Evolutionary conservation across 2,797 vertebrate species (phyloP).

Genomic region (Gallinago solitaria): DNA sequence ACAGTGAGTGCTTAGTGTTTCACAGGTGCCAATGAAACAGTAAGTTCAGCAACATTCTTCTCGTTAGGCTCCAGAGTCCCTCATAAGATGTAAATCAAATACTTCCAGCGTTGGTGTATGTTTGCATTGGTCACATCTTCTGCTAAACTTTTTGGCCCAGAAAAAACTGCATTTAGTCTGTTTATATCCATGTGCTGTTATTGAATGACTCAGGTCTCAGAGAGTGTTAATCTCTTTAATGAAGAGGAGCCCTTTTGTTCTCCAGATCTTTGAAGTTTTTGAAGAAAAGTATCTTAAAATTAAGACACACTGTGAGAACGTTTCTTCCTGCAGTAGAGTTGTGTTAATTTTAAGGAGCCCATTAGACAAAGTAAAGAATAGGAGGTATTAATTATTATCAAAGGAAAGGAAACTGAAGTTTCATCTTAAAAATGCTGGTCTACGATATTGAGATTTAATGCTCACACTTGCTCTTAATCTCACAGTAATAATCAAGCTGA

Average conservation of each 20-base stretch:
- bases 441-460: neutral
- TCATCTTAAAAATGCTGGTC: neutral
- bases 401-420: neutral
- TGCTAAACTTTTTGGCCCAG: neutral
- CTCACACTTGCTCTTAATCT: neutral
- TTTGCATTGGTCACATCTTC: neutral
- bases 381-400: neutral
- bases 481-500: neutral
- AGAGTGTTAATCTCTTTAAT: neutral
- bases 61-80: neutral
- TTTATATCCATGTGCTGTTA: neutral
- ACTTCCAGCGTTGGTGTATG: neutral
- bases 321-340: neutral
- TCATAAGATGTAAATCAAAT: rapidly evolving
- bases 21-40: neutral
- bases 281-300: neutral
- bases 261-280: neutral
- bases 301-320: neutral
- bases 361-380: neutral
- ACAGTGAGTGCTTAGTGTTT: slow-evolving; percentile 25
- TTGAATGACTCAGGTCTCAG: neutral
- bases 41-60: neutral
- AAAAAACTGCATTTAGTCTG: neutral
- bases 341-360: neutral
- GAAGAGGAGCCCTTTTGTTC: neutral